Percentiles rank a stretch among this genome's conserved stretches.
Conservation (phyloP, 2,113 vertebrate species). For the Ailurus styani region DNA sequence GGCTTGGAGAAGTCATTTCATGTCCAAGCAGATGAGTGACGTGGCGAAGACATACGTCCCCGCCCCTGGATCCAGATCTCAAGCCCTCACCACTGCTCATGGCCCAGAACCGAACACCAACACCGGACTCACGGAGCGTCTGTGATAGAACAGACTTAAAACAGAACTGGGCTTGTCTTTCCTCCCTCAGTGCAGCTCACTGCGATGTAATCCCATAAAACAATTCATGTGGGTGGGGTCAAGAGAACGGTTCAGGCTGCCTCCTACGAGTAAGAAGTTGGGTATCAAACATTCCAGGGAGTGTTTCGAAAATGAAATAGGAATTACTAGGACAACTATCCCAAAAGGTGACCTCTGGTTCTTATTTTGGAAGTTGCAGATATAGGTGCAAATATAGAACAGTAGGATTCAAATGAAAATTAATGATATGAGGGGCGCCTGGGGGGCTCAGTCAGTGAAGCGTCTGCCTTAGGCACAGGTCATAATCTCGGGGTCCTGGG, state of each 20-base stretch:
- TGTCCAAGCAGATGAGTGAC: neutral
- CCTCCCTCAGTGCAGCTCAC: neutral
- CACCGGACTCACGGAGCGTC: neutral
- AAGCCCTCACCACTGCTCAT: neutral
- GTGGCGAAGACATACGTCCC: neutral
- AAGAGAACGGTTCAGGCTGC: neutral
- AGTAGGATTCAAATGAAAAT: neutral
- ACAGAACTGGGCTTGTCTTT: neutral
- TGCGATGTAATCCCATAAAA: neutral
- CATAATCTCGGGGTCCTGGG: neutral
- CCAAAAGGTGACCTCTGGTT: neutral
- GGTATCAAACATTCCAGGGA: neutral
- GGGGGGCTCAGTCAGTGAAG: neutral
- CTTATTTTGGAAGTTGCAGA: neutral
- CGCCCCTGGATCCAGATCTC: neutral
- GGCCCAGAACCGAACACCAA: neutral
- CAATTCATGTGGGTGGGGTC: neutral
- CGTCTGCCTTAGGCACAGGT: neutral
- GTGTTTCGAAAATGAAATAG: neutral
- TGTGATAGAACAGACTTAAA: neutral
- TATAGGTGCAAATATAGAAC: neutral
- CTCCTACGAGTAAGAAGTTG: rapidly evolving
- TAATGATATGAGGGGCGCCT: neutral
- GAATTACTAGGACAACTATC: neutral
- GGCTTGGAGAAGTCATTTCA: neutral